A percentile compares a stretch with the other conserved stretches of the same genome.
Evolutionary conservation across 1,140 invertebrate genomes (phyloP).

Genomic region (Zaprionus gabonicus): DNA sequence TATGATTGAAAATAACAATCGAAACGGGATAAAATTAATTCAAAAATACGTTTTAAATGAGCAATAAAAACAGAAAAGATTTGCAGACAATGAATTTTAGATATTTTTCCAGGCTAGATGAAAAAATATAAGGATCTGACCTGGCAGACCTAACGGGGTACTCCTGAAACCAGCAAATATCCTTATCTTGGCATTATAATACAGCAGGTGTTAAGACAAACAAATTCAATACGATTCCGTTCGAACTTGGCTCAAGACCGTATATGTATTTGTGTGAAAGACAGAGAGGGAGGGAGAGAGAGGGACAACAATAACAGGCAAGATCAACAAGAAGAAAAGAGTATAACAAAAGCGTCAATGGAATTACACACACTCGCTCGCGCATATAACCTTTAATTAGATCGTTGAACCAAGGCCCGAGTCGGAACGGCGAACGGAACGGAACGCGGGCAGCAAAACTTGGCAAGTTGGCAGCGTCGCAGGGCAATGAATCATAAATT

Average conservation of each 20-base stretch:
- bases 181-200: not conserved
- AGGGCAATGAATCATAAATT: slow-evolving; percentile 68
- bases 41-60: too few species aligned
- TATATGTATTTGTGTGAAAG: not conserved
- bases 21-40: too few species aligned
- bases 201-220: not conserved
- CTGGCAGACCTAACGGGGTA: too few species aligned
- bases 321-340: not conserved
- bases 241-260: not conserved
- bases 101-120: too few species aligned
- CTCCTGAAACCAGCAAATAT: too few species aligned
- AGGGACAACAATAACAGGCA: not conserved
- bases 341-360: slow-evolving; percentile 50
- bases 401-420: slow-evolving; percentile 74
- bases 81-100: too few species aligned
- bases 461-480: slow-evolving; percentile 46
- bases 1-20: too few species aligned
- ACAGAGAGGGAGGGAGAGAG: not conserved
- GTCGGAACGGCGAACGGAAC: slow-evolving; percentile 9
- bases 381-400: slow-evolving; percentile 83
- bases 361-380: slow-evolving; percentile 27
- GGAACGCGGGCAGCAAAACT: slow-evolving; percentile 19
- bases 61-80: too few species aligned
- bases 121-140: too few species aligned
- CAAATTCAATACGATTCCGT: not conserved